Conservation (phyloP, 2,888 invertebrate species). For the Meiosimyza platycephala region DNA sequence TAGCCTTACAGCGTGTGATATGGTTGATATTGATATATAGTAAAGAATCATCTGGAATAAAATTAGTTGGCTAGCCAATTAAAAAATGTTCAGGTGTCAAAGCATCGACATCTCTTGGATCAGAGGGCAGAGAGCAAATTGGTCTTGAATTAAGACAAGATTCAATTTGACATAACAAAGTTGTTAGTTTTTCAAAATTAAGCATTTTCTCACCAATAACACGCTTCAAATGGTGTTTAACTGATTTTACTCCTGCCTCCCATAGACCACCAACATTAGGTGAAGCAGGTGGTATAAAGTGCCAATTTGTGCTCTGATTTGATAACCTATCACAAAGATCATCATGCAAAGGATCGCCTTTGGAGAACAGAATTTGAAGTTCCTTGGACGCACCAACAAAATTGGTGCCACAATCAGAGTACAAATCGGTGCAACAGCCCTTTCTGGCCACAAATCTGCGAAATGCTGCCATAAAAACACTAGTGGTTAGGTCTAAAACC, state of each 20-base stretch:
- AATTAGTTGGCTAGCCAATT: conserved; percentile 31
- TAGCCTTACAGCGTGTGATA: conserved; percentile 33
- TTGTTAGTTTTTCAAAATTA: not conserved
- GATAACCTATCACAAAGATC: conserved; percentile 11
- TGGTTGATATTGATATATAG: conserved; percentile 27
- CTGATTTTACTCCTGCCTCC: conserved; percentile 41
- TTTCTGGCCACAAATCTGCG: conserved; percentile 39
- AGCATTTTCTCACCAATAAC: conserved; percentile 21
- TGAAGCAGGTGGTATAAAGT: conserved; percentile 38
- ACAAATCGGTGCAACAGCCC: conserved; percentile 36
- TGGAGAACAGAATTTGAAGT: conserved; percentile 19
- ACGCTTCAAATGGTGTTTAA: conserved; percentile 37
- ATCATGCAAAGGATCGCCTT: not conserved
- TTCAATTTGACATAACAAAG: conserved; percentile 34
- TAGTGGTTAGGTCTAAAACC: conserved; percentile 41
- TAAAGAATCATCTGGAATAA: conserved; percentile 30
- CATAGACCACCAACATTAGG: conserved; percentile 43
- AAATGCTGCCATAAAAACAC: conserved; percentile 43
- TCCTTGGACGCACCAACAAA: conserved; percentile 36
- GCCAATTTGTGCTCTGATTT: conserved; percentile 27
- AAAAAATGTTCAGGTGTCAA: conserved; percentile 39
- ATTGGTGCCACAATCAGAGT: conserved; percentile 42
- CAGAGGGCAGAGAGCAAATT: conserved; percentile 26
- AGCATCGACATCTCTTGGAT: conserved; percentile 35
- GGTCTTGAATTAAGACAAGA: conserved; percentile 38